A percentile compares a stretch with the other conserved stretches of the same genome.
phyloP scores from a whole-genome alignment of 2,113 vertebrate genomes.

The Noturus placidus region DNA sequence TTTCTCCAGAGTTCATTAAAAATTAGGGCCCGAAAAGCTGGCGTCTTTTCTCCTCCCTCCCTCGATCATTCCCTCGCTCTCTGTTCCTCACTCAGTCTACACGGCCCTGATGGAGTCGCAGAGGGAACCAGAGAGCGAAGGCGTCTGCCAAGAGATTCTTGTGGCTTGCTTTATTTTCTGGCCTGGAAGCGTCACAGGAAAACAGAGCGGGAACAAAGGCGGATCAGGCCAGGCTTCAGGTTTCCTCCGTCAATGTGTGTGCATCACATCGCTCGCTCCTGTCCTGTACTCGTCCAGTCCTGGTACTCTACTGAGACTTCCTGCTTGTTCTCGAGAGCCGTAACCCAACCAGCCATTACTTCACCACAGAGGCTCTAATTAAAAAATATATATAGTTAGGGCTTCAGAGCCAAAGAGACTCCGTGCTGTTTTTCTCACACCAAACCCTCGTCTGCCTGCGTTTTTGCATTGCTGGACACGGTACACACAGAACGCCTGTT shows the following conservation, averaged over 20 bases:
- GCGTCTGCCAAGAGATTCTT: conserved; percentile 50
- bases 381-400: conserved; percentile 80
- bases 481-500: conserved; percentile 24
- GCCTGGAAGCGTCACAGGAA: conserved; percentile 46
- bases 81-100: neutral
- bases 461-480: conserved; percentile 47
- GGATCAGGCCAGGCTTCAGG: conserved; percentile 22
- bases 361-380: conserved; percentile 75
- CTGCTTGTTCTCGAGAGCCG: conserved; percentile 60
- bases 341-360: conserved; percentile 73
- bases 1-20: conserved; percentile 67
- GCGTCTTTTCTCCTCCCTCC: conserved; percentile 27
- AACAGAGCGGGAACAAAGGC: conserved; percentile 41
- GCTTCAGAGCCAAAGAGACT: conserved; percentile 64
- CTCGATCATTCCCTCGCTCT: neutral
- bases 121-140: conserved; percentile 23
- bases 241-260: neutral
- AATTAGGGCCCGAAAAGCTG: conserved; percentile 52
- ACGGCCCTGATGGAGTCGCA: conserved; percentile 31
- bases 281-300: conserved; percentile 12
- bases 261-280: conserved; percentile 15
- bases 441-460: conserved; percentile 53
- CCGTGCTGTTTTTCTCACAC: conserved; percentile 63
- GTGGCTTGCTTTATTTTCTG: conserved; percentile 55
- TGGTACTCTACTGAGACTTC: conserved; percentile 65